Evolutionary conservation across 2,797 vertebrate genomes (phyloP), one percentile per base, ranked within the genome.

Genomic region (Gymnoscopelus braueri): DNA sequence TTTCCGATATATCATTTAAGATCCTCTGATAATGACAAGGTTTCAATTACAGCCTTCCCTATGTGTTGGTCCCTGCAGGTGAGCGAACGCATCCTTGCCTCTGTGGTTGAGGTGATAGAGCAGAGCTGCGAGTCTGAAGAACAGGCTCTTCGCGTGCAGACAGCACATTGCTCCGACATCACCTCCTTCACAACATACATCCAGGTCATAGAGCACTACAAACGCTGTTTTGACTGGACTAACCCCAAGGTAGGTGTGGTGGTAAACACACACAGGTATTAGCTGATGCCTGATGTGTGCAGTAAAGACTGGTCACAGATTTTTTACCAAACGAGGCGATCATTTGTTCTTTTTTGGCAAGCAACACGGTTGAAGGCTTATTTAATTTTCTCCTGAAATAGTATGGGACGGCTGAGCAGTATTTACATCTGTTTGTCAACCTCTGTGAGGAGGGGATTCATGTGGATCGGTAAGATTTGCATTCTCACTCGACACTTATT

Each of bases 401-500:
- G 65, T 58, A 32, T 48, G 50, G 32, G 63, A 67, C 32, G 48
- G 64, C 53, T 2, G 53, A 71, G 61, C 63, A 83, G 11, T 75
- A 82, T 64, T 74, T 67, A 59, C 68, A 76, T 9, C 24, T 77
- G 0, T 78, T 78, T 32, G 63, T 78, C 53, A 69, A 64, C 48
- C 61, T 48, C 13, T 63, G 65, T 65, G 57, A 79, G 35, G 65
- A 19, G 58, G 39, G 54, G 49, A 53, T 73, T 68, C 49, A 71
- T 60, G 65, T 68, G 29, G 71, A 81, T 65, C 61, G 63, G 60
- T 39, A 69, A 50, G 65, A 71, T 67, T 57, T 44, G 49, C 63
- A 0, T 44, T 63, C 51, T 59, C 55, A 44, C 39, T 44, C 39
- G 10, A 44, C 39, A 44, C 39, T 44, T 44, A 2, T 44, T 44